Percentiles rank a stretch among this genome's conserved stretches.
These are phyloP conservation scores for Florisuga fusca DNA, from an alignment of 2,797 vertebrate genomes.

Conservation along the genomic window DNA sequence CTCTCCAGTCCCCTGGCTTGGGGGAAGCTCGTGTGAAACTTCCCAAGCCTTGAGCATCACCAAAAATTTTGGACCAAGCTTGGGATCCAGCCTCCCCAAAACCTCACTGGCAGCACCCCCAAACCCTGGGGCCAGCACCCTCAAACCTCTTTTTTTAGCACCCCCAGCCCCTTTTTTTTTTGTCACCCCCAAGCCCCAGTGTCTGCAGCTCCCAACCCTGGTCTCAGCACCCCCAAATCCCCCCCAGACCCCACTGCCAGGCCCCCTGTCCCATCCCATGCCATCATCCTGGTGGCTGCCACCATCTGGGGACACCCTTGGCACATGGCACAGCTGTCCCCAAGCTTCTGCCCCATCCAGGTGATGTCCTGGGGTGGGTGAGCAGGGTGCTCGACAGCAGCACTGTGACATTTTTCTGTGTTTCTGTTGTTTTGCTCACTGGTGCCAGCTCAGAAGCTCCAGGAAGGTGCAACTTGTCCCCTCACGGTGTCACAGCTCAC, in stretches of 20 bases:
- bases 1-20: accelerated
- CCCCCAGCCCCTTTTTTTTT: too few species aligned
- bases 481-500: accelerated
- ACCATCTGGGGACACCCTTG: not conserved
- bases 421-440: not conserved
- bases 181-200: not conserved
- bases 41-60: not conserved
- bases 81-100: not conserved
- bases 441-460: not conserved
- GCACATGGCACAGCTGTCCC: not conserved
- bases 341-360: accelerated
- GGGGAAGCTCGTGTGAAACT: accelerated
- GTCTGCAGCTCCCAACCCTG: not conserved
- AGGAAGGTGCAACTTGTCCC: not conserved
- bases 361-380: accelerated
- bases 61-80: accelerated
- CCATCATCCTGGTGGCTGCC: not conserved
- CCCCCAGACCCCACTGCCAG: too few species aligned
- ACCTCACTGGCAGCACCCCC: too few species aligned
- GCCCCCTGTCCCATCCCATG: too few species aligned
- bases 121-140: not conserved
- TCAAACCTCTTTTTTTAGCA: too few species aligned
- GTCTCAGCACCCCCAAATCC: accelerated
- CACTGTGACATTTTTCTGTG: not conserved
- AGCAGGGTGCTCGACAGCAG: accelerated